phyloP scores from a whole-genome alignment of 2,888 invertebrate genomes.

The Scaptomyza flava region DNA sequence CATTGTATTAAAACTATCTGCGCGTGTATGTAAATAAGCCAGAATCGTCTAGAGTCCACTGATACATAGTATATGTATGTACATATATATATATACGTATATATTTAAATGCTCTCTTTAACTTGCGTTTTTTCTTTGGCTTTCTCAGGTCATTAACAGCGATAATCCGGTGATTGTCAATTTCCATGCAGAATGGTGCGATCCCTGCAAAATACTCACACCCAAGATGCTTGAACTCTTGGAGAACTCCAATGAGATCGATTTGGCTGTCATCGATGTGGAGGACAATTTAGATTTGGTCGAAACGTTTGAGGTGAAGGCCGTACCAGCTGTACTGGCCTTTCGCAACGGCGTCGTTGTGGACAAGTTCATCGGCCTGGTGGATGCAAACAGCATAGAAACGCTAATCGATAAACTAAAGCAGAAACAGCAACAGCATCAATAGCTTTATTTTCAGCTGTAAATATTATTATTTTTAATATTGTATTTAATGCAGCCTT shows the following conservation, averaged over 20 bases:
- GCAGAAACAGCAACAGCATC: constrained; percentile 70
- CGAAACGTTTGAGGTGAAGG: constrained; percentile 92
- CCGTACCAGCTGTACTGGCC: constrained; percentile 90
- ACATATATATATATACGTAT: neutral
- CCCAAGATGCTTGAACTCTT: constrained; percentile 92
- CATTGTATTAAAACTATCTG: neutral
- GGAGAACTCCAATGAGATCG: constrained; percentile 89
- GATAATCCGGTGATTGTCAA: constrained; percentile 94
- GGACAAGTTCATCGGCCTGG: constrained; percentile 94
- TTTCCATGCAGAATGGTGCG: constrained; percentile 96
- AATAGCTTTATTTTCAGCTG: constrained; percentile 31
- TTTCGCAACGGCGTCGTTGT: constrained; percentile 92
- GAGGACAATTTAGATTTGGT: constrained; percentile 93
- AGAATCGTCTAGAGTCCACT: constrained; percentile 15
- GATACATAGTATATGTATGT: constrained; percentile 10
- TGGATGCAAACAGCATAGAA: constrained; percentile 92
- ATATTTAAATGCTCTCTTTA: constrained; percentile 11
- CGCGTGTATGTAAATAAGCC: constrained; percentile 52
- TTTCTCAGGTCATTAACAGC: constrained; percentile 89
- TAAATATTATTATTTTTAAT: constrained; percentile 24
- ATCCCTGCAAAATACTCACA: constrained; percentile 94
- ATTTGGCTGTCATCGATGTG: constrained; percentile 92
- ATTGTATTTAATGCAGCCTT: constrained; percentile 46
- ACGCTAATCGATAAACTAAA: constrained; percentile 88
- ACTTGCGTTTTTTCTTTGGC: constrained; percentile 30